Conservation (phyloP, 1,140 invertebrate species). For the Pseudomyrmex concolor region DNA sequence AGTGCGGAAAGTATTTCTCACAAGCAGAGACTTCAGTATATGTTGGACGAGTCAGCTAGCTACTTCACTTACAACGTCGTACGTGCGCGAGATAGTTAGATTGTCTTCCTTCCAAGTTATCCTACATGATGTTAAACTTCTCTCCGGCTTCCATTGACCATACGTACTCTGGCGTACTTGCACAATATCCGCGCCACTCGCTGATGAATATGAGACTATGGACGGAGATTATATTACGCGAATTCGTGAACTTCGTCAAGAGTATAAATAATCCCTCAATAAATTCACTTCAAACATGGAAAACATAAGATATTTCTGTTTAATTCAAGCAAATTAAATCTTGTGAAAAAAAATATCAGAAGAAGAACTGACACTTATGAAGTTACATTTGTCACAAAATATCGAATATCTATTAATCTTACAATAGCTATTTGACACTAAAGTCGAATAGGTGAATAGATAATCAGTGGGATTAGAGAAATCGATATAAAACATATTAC, state of each 20-base stretch:
- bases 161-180: conserved; percentile 58
- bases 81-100: conserved; percentile 72
- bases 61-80: conserved; percentile 65
- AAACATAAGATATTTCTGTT: too few relatives aligned
- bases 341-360: too few relatives aligned
- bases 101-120: conserved; percentile 71
- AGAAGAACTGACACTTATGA: too few relatives aligned
- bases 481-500: neutral
- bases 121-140: conserved; percentile 66
- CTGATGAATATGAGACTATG: conserved; percentile 49
- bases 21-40: conserved; percentile 62
- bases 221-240: conserved; percentile 39
- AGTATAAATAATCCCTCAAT: neutral
- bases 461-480: too few relatives aligned
- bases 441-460: too few relatives aligned
- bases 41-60: conserved; percentile 55
- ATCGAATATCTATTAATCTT: too few relatives aligned
- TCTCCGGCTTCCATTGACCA: conserved; percentile 51
- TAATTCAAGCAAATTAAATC: too few relatives aligned
- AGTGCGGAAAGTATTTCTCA: conserved; percentile 58
- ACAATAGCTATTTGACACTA: too few relatives aligned
- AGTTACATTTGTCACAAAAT: too few relatives aligned
- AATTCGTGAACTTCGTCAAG: conserved; percentile 32
- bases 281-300: neutral
- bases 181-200: conserved; percentile 59